A percentile compares a stretch with the other conserved stretches of the same genome.
Conservation (phyloP, 1,140 invertebrate genomes). For the Andrena cerasifolii region DNA sequence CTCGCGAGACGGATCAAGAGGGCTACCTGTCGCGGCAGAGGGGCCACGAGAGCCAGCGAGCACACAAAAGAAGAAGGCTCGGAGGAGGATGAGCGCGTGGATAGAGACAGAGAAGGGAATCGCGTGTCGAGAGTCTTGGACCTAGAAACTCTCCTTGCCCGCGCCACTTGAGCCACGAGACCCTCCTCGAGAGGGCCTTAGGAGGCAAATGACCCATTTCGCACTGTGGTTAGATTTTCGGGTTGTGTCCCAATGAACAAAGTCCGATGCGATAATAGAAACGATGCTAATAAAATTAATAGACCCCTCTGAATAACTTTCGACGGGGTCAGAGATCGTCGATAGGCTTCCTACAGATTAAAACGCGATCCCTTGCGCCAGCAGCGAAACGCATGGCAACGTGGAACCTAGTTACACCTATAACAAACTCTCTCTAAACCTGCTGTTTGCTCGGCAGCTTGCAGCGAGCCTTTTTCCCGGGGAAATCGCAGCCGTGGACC, state of each 20-base stretch:
- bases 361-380: no score
- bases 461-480: no score
- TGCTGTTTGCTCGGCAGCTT: no score
- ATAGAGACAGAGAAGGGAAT: not conserved
- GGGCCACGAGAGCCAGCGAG: not conserved
- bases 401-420: no score
- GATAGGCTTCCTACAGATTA: no score
- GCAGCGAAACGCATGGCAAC: no score
- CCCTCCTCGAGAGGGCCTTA: constrained; percentile 7
- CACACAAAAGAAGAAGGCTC: not conserved
- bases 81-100: not conserved
- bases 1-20: not conserved
- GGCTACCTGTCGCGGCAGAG: constrained; percentile 12
- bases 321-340: no score
- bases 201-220: constrained; percentile 36
- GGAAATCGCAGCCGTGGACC: no score
- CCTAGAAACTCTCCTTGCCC: constrained; percentile 17
- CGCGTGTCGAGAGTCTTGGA: constrained; percentile 20
- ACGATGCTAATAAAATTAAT: no score
- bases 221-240: constrained; percentile 16
- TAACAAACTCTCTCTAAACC: no score
- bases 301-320: no score
- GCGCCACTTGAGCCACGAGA: constrained; percentile 9
- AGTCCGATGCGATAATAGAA: not conserved
- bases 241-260: not conserved